A percentile compares a stretch with the other conserved stretches of the same genome.
Evolutionary conservation across 2,888 invertebrate genomes (phyloP).

Genomic region (Sminthurinus aureus): DNA sequence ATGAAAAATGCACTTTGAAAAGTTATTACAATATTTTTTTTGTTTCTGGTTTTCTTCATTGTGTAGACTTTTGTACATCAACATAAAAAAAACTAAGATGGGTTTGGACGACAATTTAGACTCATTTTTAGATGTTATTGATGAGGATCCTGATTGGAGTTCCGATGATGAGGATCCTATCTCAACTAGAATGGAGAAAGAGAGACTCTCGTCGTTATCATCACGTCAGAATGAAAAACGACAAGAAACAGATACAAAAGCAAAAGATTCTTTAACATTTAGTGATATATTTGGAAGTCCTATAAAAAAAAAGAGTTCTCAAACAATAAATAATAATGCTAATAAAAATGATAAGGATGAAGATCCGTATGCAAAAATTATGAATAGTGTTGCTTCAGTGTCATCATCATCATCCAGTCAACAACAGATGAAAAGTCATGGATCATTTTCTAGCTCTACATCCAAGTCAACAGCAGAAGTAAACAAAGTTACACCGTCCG

Average conservation of each 20-base stretch:
- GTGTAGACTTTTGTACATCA: no score
- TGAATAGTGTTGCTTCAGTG: neutral
- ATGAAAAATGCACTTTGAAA: no score
- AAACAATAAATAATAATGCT: neutral
- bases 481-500: neutral
- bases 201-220: neutral
- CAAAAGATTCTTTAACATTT: conserved; percentile 33
- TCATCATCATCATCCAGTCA: neutral
- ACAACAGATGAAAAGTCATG: neutral
- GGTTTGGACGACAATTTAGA: conserved; percentile 40
- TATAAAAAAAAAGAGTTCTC: conserved; percentile 42
- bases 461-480: neutral
- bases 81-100: no score
- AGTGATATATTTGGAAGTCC: conserved; percentile 55
- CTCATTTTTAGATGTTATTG: conserved; percentile 41
- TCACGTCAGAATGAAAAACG: neutral
- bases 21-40: no score
- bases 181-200: conserved; percentile 18
- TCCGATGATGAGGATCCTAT: conserved; percentile 46
- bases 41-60: no score
- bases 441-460: neutral
- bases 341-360: no score
- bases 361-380: no score
- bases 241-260: neutral
- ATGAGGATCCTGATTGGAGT: conserved; percentile 45